Base-by-base conservation (phyloP, 1,140 invertebrate species). In the Cheumatopsyche charites region DNA sequence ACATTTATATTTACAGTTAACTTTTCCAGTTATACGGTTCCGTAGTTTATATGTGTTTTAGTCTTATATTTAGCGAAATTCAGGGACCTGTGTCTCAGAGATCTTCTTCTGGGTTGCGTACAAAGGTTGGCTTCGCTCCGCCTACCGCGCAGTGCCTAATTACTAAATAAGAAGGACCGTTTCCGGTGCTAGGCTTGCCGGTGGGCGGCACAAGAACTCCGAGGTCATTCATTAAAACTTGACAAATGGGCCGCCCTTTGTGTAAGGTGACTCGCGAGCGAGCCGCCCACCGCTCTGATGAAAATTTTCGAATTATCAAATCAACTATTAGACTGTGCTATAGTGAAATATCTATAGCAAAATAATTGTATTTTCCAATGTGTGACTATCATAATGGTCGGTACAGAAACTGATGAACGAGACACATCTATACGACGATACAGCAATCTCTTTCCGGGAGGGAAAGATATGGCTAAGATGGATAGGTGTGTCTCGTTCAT, bases 191-290 rank as follows among this genome's bases (percentile, higher is more conserved):
- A 63, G 29, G 45, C 55, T 66, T 62, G 65, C 49, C 49, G 62
- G 36, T 36, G 72, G 67, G 36, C 52, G 36, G 62, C 19, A 42
- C 43, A 65, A 45, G 66, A 69, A 72, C 70, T 72, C 26, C 43
- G 55, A 65, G 73, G 73, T 67, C 73, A 75, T 75, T 75, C 73
- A 75, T 75, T 75, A 75, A 75, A 75, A 75, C 73, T 75, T 72
- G 66, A 75, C 68, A 75, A 74, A 72, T 61, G 29, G 67, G 66
- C 66, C 58, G 70, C 63, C 45, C 63, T 66, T 66, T 66, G 63
- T 66, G 63, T 41, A 11, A 63, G 62, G 62, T 63, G 62, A 63
- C 29, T 29, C 29, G 29, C 29, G 29, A 29, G 15, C 23, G 29
- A 17, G 45, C 29, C 29, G 29, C 41, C 62, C 15, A 63, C 41